Base-by-base conservation (phyloP, 2,113 vertebrate genomes). In the Zosterops japonicus region DNA sequence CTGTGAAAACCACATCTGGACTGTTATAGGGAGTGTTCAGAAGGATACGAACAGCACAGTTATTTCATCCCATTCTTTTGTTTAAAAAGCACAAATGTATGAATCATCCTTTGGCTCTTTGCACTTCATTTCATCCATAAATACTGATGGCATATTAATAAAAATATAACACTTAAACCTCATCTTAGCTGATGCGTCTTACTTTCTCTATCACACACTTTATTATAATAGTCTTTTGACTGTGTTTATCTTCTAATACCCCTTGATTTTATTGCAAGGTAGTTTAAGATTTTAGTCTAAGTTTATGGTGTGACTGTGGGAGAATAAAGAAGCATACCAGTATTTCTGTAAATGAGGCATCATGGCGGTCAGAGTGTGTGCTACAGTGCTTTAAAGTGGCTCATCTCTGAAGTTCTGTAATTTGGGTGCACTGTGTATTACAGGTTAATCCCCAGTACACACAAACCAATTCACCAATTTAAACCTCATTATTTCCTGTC, bases 401-500 rank as follows among this genome's bases (percentile, higher is more conserved):
- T 77, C 47, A 67, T 55, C 71, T 83, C 85, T 78, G 71, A 94
- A 88, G 64, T 90, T 92, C 79, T 64, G 52, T 71, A 81, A 90
- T 92, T 74, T 92, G 75, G 75, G 87, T 79, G 57, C 87, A 89
- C 41, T 72, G 69, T 80, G 67, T 83, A 74, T 77, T 86, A n/a
- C 75, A 86, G 82, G 79, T 91, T 93, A 94, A 95, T 86, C 82
- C 75, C 56, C 90, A 88, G 82, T 44, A 93, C 60, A 75, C 85
- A 81, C 68, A 95, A 90, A 55, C 39, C 87, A 88, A 75, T 92
- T 77, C 92, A 96, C 92, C 93, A 88, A 74, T 95, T 96, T 92
- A 94, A 93, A 96, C 56, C 85, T 95, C 85, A 92, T 96, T 96
- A 96, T 94, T 95, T 94, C 93, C 83, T 93, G 94, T 93, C 90